Base-by-base conservation (phyloP, 2,113 vertebrate genomes). In the Engraulis encrasicolus region DNA sequence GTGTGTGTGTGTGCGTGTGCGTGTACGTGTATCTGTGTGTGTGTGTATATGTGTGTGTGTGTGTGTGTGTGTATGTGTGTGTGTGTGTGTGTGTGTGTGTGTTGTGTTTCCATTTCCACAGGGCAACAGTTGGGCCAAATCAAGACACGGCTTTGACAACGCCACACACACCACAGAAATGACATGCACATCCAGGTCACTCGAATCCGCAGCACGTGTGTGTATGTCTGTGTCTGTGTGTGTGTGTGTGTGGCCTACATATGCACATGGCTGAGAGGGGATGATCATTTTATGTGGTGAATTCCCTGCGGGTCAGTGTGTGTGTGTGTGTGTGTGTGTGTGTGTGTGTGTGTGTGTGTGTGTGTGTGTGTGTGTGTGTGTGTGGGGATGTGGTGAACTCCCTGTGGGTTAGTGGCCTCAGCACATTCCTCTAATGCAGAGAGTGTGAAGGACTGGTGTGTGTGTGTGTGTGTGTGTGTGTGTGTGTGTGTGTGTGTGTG, bases 41-140 rank as follows among this genome's bases (percentile, higher is more conserved):
- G n/a, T n/a, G n/a, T n/a, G n/a, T n/a, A n/a, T n/a, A n/a, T n/a
- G n/a, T n/a, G n/a, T n/a, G n/a, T n/a, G n/a, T n/a, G n/a, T n/a
- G n/a, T n/a, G n/a, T n/a, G n/a, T n/a, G n/a, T n/a, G n/a, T n/a
- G n/a, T n/a, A n/a, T n/a, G n/a, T n/a, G n/a, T n/a, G n/a, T n/a
- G n/a, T n/a, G n/a, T n/a, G n/a, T n/a, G n/a, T n/a, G n/a, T n/a
- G n/a, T n/a, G n/a, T n/a, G n/a, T n/a, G n/a, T n/a, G n/a, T n/a
- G n/a, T n/a, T n/a, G n/a, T n/a, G 58, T 90, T 92, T 92, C 91
- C 86, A 91, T 87, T 91, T 90, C 89, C 83, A 89, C 77, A 83
- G n/a, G 79, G 86, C 36, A 83, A 85, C 89, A 89, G 92, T 87
- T 58, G 91, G 85, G 91, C 91, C 83, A 84, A 83, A 91, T 87